Percentiles rank a stretch among this genome's conserved stretches.
These are phyloP conservation scores for Lutraria lutraria DNA, from an alignment of 2,888 invertebrate genomes.

Conservation along the genomic window DNA sequence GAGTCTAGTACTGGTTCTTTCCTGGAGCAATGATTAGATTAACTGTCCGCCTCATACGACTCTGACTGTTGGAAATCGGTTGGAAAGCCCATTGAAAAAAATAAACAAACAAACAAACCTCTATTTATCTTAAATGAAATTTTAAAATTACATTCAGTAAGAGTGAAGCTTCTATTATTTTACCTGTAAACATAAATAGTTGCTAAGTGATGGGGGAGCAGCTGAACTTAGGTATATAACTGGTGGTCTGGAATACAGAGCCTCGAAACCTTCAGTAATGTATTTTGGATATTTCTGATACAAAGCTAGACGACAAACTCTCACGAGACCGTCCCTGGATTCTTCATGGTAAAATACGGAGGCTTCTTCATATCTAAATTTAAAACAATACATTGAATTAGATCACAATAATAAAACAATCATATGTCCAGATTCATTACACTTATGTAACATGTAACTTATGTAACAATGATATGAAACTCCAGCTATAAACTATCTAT, in stretches of 20 bases:
- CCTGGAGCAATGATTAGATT: too few species aligned
- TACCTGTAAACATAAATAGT: conserved; percentile 86
- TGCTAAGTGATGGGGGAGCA: conserved; percentile 85
- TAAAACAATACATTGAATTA: background rate
- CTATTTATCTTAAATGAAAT: too few species aligned
- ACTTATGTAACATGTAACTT: too few species aligned
- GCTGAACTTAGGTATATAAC: conserved; percentile 88
- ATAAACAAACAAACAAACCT: too few species aligned
- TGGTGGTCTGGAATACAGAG: conserved; percentile 93
- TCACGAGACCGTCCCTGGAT: conserved; percentile 94
- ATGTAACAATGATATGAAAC: too few species aligned
- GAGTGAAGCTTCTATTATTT: background rate
- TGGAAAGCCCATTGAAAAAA: too few species aligned
- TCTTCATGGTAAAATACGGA: conserved; percentile 96
- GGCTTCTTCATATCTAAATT: conserved; percentile 92
- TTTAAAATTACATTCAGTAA: too few species aligned
- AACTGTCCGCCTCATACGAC: too few species aligned
- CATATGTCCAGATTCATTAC: background rate
- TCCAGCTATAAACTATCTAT: too few species aligned
- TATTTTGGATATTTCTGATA: conserved; percentile 94
- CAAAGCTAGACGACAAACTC: conserved; percentile 93
- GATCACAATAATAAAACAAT: background rate
- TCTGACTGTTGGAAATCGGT: too few species aligned
- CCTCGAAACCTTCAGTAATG: conserved; percentile 93
- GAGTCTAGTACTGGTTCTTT: too few species aligned